Evolutionary conservation across 2,888 invertebrate species (phyloP), one percentile per base, ranked within the genome.

Genomic region (Lysandra bellargus): DNA sequence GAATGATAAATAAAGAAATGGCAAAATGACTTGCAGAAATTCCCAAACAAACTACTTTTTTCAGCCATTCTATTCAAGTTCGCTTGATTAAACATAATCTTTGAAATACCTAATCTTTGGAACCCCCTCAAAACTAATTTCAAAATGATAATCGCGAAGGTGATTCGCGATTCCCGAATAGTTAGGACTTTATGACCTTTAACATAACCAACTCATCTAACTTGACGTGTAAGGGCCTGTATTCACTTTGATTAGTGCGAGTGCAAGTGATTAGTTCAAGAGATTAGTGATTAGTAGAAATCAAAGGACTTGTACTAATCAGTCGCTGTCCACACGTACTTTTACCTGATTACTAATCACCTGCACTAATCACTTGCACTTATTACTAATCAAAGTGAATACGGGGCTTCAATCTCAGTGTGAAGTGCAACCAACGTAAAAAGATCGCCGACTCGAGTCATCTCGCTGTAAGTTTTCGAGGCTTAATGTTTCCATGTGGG

Each of bases 361-460:
- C n/a, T n/a, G n/a, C n/a, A n/a, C n/a, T n/a, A n/a, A n/a, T n/a
- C n/a, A n/a, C n/a, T n/a, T n/a, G n/a, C n/a, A n/a, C n/a, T n/a
- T n/a, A n/a, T n/a, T n/a, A n/a, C n/a, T n/a, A n/a, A n/a, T n/a
- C n/a, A n/a, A n/a, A n/a, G n/a, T n/a, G n/a, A n/a, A n/a, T n/a
- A n/a, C n/a, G n/a, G n/a, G n/a, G n/a, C n/a, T n/a, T n/a, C n/a
- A n/a, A 76, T 33, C 53, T 53, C 33, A 14, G 53, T 30, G 30
- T 64, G 14, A 53, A 14, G 33, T 30, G 76, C 30, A 72, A 69
- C 82, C 82, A 83, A 44, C 73, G 85, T 87, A 85, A 81, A 82
- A 84, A 85, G 92, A 91, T 82, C 92, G 84, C 85, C 88, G 85
- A 86, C 86, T 86, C 82, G 84, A 85, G 86, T 87, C 86, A 87